Base-by-base conservation (phyloP, 2,113 vertebrate genomes). In the Oreochromis niloticus region DNA sequence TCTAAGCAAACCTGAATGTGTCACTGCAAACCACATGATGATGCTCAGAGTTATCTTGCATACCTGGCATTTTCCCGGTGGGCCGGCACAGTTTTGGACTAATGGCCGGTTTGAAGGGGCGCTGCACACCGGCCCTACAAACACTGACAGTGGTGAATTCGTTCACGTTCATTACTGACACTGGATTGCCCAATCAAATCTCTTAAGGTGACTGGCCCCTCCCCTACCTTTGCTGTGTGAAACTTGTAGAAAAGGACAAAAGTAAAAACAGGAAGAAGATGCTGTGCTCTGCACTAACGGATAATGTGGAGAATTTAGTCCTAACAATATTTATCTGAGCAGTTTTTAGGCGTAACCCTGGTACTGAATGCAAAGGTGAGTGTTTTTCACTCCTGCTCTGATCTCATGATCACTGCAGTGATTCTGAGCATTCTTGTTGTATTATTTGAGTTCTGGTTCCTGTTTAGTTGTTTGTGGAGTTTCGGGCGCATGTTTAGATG, bases 101-200 rank as follows among this genome's bases (percentile, higher is more conserved):
- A 19, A 63, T 34, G 16, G 59, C 16, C 9, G 0, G 9, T 11
- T 63, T 36, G 9, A 36, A 63, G 32, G 0, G 59, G 34, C 11
- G 59, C 1, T 36, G 57, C 30, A 1, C 57, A 17, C 2, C 1
- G 0, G 34, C 34, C 34, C 6, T 34, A 34, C 32, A 34, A 34
- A 6, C 34, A 34, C 34, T 34, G 34, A 27, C 27, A 27, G 27
- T 27, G 27, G 27, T 4, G 27, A 27, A 27, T 27, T 27, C 27
- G 27, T 27, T 27, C 27, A 27, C 27, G 27, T 27, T 27, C 27
- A 27, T 27, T 27, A 27, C 27, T 27, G 27, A 27, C 27, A 27
- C 27, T 27, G 27, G 14, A 34, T 19, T 10, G 16, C 17, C 30
- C 59, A 63, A 36, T 36, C 17, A n/a, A 36, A 63, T 12, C 17